These are phyloP conservation scores for Brachionus plicatilis DNA, from an alignment of 1,140 invertebrate species.

Conservation along the genomic window DNA sequence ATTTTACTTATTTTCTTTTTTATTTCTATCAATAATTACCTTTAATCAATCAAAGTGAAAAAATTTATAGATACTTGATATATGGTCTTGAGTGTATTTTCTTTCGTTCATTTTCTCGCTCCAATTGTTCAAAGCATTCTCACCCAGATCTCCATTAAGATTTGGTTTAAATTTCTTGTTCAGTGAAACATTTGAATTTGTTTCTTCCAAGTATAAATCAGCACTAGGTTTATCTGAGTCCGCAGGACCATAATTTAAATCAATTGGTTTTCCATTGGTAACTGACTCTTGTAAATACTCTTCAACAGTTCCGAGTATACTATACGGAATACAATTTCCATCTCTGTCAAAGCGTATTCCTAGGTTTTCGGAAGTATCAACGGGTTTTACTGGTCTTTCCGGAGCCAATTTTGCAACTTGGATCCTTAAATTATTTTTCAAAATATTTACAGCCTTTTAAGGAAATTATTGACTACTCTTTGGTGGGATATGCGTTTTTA, in stretches of 20 bases:
- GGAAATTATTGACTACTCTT: background rate
- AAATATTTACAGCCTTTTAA: background rate
- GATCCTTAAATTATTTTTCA: background rate
- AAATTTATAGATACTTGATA: conserved; percentile 48
- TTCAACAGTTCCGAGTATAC: conserved; percentile 52
- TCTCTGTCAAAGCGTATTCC: conserved; percentile 49
- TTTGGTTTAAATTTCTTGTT: background rate
- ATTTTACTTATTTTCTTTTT: background rate
- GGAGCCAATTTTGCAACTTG: conserved; percentile 39
- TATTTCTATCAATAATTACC: background rate
- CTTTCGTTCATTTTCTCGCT: conserved; percentile 52
- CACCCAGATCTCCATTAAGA: background rate
- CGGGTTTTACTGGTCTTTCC: background rate
- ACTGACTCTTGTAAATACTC: conserved; percentile 49
- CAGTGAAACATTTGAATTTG: background rate
- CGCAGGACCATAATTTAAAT: conserved; percentile 43
- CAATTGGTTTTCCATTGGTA: conserved; percentile 46
- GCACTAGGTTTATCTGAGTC: conserved; percentile 41
- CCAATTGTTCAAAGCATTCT: conserved; percentile 51
- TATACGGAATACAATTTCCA: conserved; percentile 50
- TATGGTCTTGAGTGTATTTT: conserved; percentile 51
- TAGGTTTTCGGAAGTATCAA: background rate
- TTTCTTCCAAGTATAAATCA: conserved; percentile 40
- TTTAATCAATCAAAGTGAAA: background rate
- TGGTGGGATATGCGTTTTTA: background rate